Evolutionary conservation across 2,888 invertebrate species (phyloP), one percentile per base, ranked within the genome.

Genomic region (Drosophila seclusa): DNA sequence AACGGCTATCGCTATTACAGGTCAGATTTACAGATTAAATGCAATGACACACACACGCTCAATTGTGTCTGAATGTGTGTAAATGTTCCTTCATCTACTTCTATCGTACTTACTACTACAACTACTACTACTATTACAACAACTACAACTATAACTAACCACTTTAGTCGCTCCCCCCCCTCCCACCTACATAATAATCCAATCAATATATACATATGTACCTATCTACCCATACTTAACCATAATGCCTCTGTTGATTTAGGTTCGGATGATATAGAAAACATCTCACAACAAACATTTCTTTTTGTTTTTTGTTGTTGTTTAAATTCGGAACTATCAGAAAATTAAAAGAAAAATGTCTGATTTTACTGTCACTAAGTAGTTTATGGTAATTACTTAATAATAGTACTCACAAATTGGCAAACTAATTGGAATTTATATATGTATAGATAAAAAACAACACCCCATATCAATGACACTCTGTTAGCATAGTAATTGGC

Each of bases 1-100:
- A 91, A 92, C 92, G 86, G 92, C 92, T 81, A 92, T 92, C 85
- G 91, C 91, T 87, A 92, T 92, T 90, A 90, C 92, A 92, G 92
- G 92, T 92, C 90, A 92, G 92, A 83, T 77, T 81, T 80, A 75
- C 60, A 80, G 68, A 68, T 68, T 76, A 64, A 82, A 67, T 57
- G 53, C 52, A 72, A 54, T 29, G 27, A 55, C 55, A 57, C 38
- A 57, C 38, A 70, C 55, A 72, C 58, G 24, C 32, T 48, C 36
- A 59, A 42, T 65, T 73, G 62, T 73, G 70, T 80, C 68, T 68
- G 67, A 79, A 70, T 79, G 64, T 68, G 67, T 80, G 27, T 54
- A 75, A 80, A 82, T 82, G 70, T 79, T 79, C 64, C 62, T 78
- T 71, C 72, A 79, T 69, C 72, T 75, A 68, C 79, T 68, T 82